phyloP scores from a whole-genome alignment of 1,140 invertebrate genomes.

The Druon quercuslanigerum region DNA sequence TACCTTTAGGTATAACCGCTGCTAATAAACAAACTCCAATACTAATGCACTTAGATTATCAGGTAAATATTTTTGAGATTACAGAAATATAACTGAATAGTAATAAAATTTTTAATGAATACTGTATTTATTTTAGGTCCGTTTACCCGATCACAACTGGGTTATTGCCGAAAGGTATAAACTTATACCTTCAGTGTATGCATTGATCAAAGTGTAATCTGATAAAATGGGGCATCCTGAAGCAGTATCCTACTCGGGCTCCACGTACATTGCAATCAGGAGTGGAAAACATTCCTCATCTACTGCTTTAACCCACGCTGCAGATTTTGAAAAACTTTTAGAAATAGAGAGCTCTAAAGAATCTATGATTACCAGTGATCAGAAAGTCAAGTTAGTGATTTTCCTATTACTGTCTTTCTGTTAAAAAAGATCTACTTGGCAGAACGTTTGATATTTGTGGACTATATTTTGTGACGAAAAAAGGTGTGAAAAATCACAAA shows the following conservation, averaged over 20 bases:
- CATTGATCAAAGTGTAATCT: not conserved
- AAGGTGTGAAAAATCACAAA: no score
- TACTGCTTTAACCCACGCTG: slow-evolving; percentile 38
- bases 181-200: slow-evolving; percentile 24
- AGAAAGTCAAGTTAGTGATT: not conserved
- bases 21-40: no score
- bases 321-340: slow-evolving; percentile 18
- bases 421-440: not conserved
- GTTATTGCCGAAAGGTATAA: no score
- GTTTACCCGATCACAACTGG: no score
- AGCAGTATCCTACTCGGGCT: slow-evolving; percentile 64
- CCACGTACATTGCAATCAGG: slow-evolving; percentile 66
- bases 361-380: not conserved
- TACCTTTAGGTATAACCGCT: slow-evolving; percentile 59
- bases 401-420: not conserved
- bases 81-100: no score
- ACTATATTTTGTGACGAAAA: not conserved
- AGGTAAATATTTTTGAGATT: no score
- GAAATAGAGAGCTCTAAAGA: not conserved
- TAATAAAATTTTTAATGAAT: no score
- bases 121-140: no score
- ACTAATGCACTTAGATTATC: no score
- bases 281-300: slow-evolving; percentile 58
- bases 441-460: not conserved
- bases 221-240: slow-evolving; percentile 34